A percentile compares a stretch with the other conserved stretches of the same genome.
Evolutionary conservation across 2,113 vertebrate genomes (phyloP).

Genomic region (Thamnophis sirtalis): DNA sequence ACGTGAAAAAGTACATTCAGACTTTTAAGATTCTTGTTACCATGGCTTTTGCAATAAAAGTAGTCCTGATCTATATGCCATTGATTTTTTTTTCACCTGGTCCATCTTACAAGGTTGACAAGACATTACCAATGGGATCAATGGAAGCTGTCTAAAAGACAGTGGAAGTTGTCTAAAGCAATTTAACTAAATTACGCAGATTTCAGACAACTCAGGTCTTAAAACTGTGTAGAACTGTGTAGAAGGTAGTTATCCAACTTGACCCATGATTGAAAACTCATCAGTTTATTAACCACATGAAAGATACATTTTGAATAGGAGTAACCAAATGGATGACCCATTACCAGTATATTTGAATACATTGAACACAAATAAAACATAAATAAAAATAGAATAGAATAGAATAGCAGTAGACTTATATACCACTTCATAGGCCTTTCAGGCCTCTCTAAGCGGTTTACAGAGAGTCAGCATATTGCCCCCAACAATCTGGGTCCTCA

Average conservation of each 20-base stretch:
- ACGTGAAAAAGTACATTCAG: neutral
- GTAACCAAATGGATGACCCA: neutral
- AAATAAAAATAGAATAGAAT: too few relatives aligned
- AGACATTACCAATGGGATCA: neutral
- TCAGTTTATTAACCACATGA: neutral
- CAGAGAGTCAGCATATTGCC: too few relatives aligned
- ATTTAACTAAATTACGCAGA: neutral
- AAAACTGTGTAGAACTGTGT: neutral
- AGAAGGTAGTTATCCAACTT: neutral
- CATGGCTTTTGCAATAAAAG: neutral
- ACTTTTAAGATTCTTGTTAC: neutral
- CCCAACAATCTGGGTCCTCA: too few relatives aligned
- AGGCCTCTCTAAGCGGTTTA: too few relatives aligned
- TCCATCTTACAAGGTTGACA: neutral
- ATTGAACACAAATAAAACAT: neutral
- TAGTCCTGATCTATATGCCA: neutral
- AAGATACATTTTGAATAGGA: neutral
- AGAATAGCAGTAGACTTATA: too few relatives aligned
- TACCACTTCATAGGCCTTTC: too few relatives aligned
- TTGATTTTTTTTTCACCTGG: neutral
- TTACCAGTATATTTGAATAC: neutral
- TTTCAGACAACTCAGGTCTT: neutral
- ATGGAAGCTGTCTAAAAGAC: neutral
- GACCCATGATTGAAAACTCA: neutral
- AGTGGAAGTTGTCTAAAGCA: neutral